Evolutionary conservation across 2,888 invertebrate genomes (phyloP), one percentile per base, ranked within the genome.

Genomic region (Oscheius onirici): DNA sequence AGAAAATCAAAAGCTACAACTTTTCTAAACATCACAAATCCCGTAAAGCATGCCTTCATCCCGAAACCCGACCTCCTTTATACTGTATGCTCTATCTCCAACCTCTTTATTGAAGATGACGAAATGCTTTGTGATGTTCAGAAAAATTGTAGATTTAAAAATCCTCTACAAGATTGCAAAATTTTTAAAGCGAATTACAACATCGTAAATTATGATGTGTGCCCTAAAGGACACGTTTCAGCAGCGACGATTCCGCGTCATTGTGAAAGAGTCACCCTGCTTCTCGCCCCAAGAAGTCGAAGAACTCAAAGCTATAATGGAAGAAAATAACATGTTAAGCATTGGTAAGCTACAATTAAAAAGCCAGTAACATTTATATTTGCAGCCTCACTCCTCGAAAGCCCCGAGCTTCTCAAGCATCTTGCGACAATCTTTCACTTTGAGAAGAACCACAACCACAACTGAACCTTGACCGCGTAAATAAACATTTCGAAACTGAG

Each of bases 321-420:
- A 58, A 20, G 41, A 58, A 22, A 58, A 58, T 13, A 58, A 58
- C 20, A 58, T 58, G 58, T 20, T 58, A 40, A 40, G 41, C 41
- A n/a, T 58, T n/a, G 28, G 55, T 55, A 2, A 5, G 55, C 13
- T 26, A n/a, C 5, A 3, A 20, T 55, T 28, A 5, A 24, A 26
- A 26, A 15, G 22, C 15, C 28, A 24, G 10, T 10, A 26, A 26
- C 28, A 13, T 0, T 26, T 28, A n/a, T 55, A 26, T 26, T 3
- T 15, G n/a, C 28, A 55, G 43, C 20, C 11, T 58, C 58, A 3
- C 40, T 58, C 40, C n/a, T 58, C 5, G 58, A 58, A 10, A 58
- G 22, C 20, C 17, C 41, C 11, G 58, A 58, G 17, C 41, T 58
- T 40, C 41, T 58, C 8, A n/a, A 22, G 17, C 41, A 41, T 10